Base-by-base conservation (phyloP, 2,888 invertebrate species). In the Hydropsyche betteni region DNA sequence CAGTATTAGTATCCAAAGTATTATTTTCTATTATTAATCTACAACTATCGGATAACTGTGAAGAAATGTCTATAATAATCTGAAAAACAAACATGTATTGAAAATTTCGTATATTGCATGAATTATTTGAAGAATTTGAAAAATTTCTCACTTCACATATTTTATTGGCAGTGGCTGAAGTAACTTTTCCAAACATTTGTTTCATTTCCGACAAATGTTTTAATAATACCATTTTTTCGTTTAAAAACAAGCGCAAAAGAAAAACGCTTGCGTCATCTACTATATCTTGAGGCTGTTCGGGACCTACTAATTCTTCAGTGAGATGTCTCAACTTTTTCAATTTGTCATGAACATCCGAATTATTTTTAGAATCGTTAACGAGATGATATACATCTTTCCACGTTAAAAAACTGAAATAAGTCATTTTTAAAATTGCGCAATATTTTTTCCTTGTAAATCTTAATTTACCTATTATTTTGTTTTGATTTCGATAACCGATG, bases 241-340 rank as follows among this genome's bases (percentile, higher is more conserved):
- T 88, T 0, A 92, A 83, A 80, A 93, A 89, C 82, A 92, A 84
- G 80, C 89, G 85, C 2, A 93, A 84, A 0, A 90, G 84, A 80
- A 89, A 88, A 0, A 92, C 84, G 0, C 90, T 83, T 0, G 91
- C 89, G 83, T 92, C 91, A 80, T 92, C 90, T 7, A 91, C 85
- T 6, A 91, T 84, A 76, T 89, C 88, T 78, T 87, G 84, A 51
- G 88, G 80, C 79, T 89, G 89, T 61, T 91, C 92, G 33, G 81
- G 83, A 81, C 84, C 89, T 33, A 89, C 86, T 77, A 89, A 82
- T 69, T 85, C 81, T 78, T 83, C 84, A 71, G 86, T 80, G 83
- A 68, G 83, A 80, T 68, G 83, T 84, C 81, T 86, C 84, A 58
- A 85, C 80, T 79, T 81, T 78, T 85, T 81, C 76, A 89, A 76